Conservation (phyloP, 2,888 invertebrate species). For the Pachydiplax longipennis region DNA sequence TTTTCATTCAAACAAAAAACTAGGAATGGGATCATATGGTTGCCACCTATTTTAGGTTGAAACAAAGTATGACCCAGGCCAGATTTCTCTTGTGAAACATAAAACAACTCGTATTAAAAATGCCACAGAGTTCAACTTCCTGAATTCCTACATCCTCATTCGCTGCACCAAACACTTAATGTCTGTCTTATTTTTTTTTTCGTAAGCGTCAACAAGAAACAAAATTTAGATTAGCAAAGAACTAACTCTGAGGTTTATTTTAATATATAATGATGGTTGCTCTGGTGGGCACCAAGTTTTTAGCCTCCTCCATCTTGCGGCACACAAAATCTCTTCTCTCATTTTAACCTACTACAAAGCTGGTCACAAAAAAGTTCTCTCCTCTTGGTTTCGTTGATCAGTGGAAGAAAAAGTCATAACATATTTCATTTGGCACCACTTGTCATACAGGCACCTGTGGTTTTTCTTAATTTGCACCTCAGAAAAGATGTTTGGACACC, state of each 20-base stretch:
- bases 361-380: not conserved
- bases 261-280: not conserved
- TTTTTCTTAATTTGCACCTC: not conserved
- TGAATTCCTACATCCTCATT: conserved; percentile 14
- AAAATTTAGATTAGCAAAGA: conserved; percentile 24
- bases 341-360: not conserved
- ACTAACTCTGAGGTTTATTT: conserved; percentile 29
- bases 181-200: too few relatives aligned
- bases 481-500: not conserved
- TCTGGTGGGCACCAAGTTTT: not conserved
- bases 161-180: conserved; percentile 26
- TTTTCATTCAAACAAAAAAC: conserved; percentile 21
- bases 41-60: conserved; percentile 15
- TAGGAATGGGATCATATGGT: conserved; percentile 29
- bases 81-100: conserved; percentile 15
- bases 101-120: conserved; percentile 9
- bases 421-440: not conserved
- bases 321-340: not conserved
- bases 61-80: conserved; percentile 28
- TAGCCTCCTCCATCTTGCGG: not conserved
- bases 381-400: not conserved
- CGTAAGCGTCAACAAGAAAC: conserved; percentile 5
- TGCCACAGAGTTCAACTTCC: conserved; percentile 25
- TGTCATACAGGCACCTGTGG: conserved; percentile 12
- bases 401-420: not conserved